phyloP scores from a whole-genome alignment of 2,888 invertebrate genomes.

The Fragum fragum region DNA sequence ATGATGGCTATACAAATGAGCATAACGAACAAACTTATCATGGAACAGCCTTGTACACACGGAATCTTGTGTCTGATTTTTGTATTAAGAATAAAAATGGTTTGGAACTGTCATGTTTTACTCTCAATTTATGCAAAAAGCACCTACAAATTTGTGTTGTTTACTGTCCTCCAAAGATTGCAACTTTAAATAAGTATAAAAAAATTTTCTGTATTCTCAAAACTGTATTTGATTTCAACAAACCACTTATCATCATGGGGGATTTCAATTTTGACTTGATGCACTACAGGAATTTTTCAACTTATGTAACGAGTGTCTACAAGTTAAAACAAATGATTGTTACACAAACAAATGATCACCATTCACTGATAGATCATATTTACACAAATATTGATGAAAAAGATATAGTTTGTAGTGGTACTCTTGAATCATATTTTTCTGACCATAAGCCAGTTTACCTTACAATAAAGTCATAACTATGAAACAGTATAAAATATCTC shows the following conservation, averaged over 20 bases:
- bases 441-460: too few relatives aligned
- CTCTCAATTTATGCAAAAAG: not conserved
- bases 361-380: too few relatives aligned
- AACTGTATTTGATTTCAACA: not conserved
- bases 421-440: too few relatives aligned
- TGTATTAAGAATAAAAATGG: not conserved
- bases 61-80: not conserved
- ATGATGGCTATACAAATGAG: not conserved
- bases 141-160: not conserved
- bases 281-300: too few relatives aligned
- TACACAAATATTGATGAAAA: too few relatives aligned
- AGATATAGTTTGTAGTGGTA: too few relatives aligned
- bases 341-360: too few relatives aligned
- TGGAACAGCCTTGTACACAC: constrained; percentile 40
- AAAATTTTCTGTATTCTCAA: too few relatives aligned
- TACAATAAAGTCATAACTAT: too few relatives aligned
- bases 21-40: constrained; percentile 17
- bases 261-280: constrained; percentile 20
- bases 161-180: constrained; percentile 12
- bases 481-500: too few relatives aligned
- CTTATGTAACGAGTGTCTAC: too few relatives aligned
- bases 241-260: not conserved
- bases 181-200: not conserved
- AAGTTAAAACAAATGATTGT: too few relatives aligned
- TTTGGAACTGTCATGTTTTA: not conserved